Evolutionary conservation across 2,797 vertebrate genomes (phyloP), one percentile per base, ranked within the genome.

Genomic region (Enteromius thamalakanensis): DNA sequence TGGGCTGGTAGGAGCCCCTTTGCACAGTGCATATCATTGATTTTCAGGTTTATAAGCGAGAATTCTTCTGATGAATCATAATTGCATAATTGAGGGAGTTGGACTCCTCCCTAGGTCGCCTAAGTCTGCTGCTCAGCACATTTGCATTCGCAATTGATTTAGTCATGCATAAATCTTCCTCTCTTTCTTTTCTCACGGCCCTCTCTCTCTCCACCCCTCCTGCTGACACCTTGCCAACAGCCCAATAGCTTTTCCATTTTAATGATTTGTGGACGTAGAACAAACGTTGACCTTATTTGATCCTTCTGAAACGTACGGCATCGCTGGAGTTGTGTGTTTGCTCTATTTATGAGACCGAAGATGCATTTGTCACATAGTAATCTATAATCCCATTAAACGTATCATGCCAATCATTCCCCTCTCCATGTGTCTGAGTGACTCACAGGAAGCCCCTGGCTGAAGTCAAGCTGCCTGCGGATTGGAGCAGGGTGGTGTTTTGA

Each of bases 71-170:
- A 42, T 86, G 65, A 76, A 86, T 83, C 74, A 81, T 87, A 87
- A 86, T 86, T 83, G 76, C 55, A 72, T 85, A 86, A 84, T 77
- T 84, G 80, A 84, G 58, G 34, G 83, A 86, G 76, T 64, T 69
- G 69, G 71, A 51, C 78, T 84, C 74, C 78, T 87, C 83, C 75
- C 80, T 84, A 60, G 69, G 72, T 85, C 64, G 29, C 83, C 60
- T 53, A 85, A 84, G 60, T 78, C 65, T 55, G 71, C 76, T 84
- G 76, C 23, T 86, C 60, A 47, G 55, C 58, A 80, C 70, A 88
- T 87, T 84, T 88, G 78, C 84, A 49, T 83, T 84, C 65, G 68
- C 84, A 80, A 86, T 88, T 87, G 86, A 88, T 88, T 87, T 87
- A 86, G 77, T 84, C 76, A 80, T 58, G 34, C 70, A 87, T 84